phyloP scores from a whole-genome alignment of 2,888 invertebrate species.

The Allolobophora icterica region DNA sequence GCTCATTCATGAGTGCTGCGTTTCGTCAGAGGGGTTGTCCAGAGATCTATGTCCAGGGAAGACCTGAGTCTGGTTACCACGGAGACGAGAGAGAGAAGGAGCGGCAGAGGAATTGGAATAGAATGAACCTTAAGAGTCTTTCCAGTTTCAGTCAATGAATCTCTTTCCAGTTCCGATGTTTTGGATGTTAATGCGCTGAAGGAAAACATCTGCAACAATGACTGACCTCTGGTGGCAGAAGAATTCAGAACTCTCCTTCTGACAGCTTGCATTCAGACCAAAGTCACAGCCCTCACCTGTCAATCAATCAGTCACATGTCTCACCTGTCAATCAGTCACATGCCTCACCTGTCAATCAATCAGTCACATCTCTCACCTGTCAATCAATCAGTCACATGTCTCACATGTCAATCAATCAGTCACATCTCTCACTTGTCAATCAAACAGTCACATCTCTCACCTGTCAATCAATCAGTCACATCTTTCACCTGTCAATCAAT shows the following conservation, averaged over 20 bases:
- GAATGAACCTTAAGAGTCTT: neutral
- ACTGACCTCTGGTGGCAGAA: conserved; percentile 40
- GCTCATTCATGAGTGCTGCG: too few relatives aligned
- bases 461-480: neutral
- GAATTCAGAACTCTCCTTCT: neutral
- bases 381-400: neutral
- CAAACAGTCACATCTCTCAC: neutral
- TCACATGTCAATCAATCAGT: neutral
- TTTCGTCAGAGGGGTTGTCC: too few relatives aligned
- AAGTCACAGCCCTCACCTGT: conserved; percentile 18
- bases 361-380: too few relatives aligned
- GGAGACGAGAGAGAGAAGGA: too few relatives aligned
- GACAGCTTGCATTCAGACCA: conserved; percentile 6
- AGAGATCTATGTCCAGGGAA: too few relatives aligned
- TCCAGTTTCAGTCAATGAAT: too few relatives aligned
- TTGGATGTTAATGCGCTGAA: neutral
- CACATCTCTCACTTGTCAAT: neutral
- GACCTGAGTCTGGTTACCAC: too few relatives aligned
- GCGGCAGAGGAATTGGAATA: too few relatives aligned
- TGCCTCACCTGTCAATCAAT: too few relatives aligned
- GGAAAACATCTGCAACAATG: neutral
- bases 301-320: neutral
- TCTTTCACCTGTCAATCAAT: too few relatives aligned
- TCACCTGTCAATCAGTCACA: neutral
- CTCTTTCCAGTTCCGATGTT: too few relatives aligned